phyloP scores from a whole-genome alignment of 2,113 vertebrate species.

The Smithornis capensis region DNA sequence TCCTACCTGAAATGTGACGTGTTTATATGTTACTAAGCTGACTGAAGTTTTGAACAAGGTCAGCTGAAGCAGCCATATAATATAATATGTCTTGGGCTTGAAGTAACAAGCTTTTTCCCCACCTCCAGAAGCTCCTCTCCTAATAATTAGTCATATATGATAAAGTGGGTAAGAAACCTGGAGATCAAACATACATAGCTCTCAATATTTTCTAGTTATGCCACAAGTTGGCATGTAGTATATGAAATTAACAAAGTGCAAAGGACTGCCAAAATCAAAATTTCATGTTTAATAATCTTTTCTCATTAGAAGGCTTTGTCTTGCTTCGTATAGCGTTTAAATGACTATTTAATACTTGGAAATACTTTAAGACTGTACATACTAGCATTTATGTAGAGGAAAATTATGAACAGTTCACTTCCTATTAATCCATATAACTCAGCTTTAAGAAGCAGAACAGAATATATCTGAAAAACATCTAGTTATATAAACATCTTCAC shows the following conservation, averaged over 20 bases:
- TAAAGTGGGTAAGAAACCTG: background rate
- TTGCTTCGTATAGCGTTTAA: constrained; percentile 9
- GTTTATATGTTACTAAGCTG: background rate
- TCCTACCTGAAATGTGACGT: background rate
- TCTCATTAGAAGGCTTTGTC: background rate
- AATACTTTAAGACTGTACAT: constrained; percentile 10
- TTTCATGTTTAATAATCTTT: background rate
- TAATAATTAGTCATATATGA: background rate
- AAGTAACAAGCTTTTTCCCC: background rate
- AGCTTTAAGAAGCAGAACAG: constrained; percentile 36
- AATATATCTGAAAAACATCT: constrained; percentile 44
- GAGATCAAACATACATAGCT: background rate
- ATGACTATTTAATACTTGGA: background rate
- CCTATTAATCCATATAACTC: background rate
- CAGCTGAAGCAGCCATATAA: background rate
- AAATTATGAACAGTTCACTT: constrained; percentile 5
- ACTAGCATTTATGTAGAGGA: background rate
- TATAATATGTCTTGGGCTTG: background rate
- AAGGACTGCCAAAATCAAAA: constrained; percentile 30
- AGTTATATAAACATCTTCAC: constrained; percentile 48
- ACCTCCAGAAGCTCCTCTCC: background rate
- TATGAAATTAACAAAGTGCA: constrained; percentile 27
- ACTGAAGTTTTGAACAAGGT: background rate
- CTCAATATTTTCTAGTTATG: background rate
- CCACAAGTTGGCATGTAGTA: background rate